Base-by-base conservation (phyloP, 2,888 invertebrate genomes). In the Rugalucina vietnamica region DNA sequence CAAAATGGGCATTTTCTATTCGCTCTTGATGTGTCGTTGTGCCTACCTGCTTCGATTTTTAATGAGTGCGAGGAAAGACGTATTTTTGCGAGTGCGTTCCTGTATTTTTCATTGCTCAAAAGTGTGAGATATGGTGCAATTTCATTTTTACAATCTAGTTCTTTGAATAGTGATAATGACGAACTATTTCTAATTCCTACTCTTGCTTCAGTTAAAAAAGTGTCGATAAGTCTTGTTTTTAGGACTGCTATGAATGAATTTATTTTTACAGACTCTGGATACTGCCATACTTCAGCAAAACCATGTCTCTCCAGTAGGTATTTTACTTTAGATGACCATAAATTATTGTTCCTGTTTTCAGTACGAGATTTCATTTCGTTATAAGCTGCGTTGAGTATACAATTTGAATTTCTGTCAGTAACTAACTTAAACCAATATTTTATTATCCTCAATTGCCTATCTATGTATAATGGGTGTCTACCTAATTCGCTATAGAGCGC, bases 1-100 rank as follows among this genome's bases (percentile, higher is more conserved):
- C 76, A 76, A 14, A 54, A 12, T 34, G 21, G 27, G 57, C 75
- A 76, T 24, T 37, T 76, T 69, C 76, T 76, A 4, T 65, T 18
- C 21, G 32, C 12, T 36, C 65, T 34, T 10, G 60, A 36, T 32
- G 60, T 76, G 14, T 65, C 60, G n/a, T 34, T 39, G 34, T 60
- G 60, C 21, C 76, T 29, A 24, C 60, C 76, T 5, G 76, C 39
- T 65, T 32, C 76, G 18, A 76, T 76, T 3, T 24, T 65, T 24
- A 76, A 24, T 14, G 32, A 24, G 29, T 76, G 76, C 2, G 65
- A 57, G 24, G 69, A 37, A 27, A 65, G 12, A 12, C 76, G 36
- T 24, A 37, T 24, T 29, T 43, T 76, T 34, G 29, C 24, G 14
- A 76, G 60, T n/a, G 10, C n/a, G 29, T 75, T 34, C 50, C 57